Conservation (phyloP, 2,113 vertebrate genomes). For the Monopterus albus region DNA sequence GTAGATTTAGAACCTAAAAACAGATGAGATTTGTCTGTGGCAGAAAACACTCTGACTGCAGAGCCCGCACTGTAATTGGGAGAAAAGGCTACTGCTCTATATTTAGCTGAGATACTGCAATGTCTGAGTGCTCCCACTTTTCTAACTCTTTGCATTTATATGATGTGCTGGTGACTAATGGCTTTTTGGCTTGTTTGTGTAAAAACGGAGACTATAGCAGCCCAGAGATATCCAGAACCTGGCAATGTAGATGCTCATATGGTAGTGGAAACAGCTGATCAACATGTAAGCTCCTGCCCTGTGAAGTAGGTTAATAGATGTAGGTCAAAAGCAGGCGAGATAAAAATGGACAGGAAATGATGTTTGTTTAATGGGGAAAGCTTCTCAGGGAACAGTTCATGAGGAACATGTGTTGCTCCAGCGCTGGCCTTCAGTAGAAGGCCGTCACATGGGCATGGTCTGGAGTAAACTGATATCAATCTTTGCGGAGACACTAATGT, state of each 20-base stretch:
- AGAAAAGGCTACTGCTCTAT: constrained; percentile 69
- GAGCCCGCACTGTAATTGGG: constrained; percentile 67
- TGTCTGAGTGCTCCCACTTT: constrained; percentile 72
- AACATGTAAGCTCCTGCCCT: constrained; percentile 19
- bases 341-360: constrained; percentile 39
- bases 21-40: background rate
- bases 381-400: constrained; percentile 24
- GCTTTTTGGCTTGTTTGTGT: constrained; percentile 34
- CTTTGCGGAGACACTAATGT: constrained; percentile 19
- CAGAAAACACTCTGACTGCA: constrained; percentile 73
- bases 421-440: constrained; percentile 29
- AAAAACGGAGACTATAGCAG: constrained; percentile 13
- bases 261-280: constrained; percentile 34
- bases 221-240: constrained; percentile 36
- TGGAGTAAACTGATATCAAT: constrained; percentile 24
- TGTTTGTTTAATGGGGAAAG: constrained; percentile 60
- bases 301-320: constrained; percentile 79
- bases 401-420: background rate
- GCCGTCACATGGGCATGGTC: background rate
- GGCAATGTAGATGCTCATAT: constrained; percentile 8
- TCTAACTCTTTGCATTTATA: constrained; percentile 24
- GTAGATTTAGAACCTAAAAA: background rate
- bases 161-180: constrained; percentile 44
- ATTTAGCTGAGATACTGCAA: constrained; percentile 78
- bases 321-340: constrained; percentile 71